Evolutionary conservation across 2,113 vertebrate genomes (phyloP), one percentile per base, ranked within the genome.

Genomic region (Pundamilia nyererei): DNA sequence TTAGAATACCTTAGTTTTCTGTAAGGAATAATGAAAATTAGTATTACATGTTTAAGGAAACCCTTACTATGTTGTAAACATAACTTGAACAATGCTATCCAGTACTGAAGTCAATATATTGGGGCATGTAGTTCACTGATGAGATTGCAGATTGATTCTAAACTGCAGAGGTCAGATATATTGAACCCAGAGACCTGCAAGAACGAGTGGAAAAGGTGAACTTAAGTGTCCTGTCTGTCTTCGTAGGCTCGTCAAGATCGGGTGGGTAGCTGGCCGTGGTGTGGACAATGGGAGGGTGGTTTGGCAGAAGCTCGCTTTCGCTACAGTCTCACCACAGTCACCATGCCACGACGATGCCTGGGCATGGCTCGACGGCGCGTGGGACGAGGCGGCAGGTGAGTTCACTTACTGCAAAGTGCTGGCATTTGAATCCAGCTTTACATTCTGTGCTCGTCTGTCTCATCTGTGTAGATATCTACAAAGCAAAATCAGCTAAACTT

Each of bases 301-400:
- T 89, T 97, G 90, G 97, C 97, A 87, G 97, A 98, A 62, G 96
- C 97, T 33, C 98, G 97, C 68, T 99, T 98, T 80, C 97, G 98
- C 96, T 99, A 98, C 96, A 98, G 97, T 96, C 97, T 99, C 94
- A 98, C 98, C 80, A 97, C 98, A 58, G 97, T 99, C 90, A 98
- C 97, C 10, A 95, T 97, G 84, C 99, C 99, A 72, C 97, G 96
- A 51, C 97, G 96, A 84, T 99, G 98, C 90, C 94, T 99, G 84
- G 99, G 98, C 88, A 96, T 99, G 97, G 97, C 98, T 82, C 97
- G 99, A 47, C 97, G 98, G 72, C 97, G 98, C 47, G 88, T 98
- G 89, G 99, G 98, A 72, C 97, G 99, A 86, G 99, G 99, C 45
- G 99, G 98, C 96, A 99, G 98, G 98, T 98, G 79, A 85, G 94